phyloP scores from a whole-genome alignment of 23 tunicate genomes.

The Diplosoma virens region DNA sequence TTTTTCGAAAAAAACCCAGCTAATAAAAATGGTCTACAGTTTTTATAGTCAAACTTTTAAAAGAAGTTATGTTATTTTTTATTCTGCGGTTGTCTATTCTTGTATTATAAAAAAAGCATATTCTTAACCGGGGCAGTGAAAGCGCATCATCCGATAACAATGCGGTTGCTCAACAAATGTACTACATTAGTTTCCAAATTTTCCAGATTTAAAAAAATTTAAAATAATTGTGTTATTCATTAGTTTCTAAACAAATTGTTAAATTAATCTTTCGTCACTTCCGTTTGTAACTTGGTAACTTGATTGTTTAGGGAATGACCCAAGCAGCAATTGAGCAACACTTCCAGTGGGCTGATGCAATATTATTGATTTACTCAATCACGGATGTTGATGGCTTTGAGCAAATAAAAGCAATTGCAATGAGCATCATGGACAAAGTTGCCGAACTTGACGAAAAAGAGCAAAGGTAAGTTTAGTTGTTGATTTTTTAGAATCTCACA shows the following conservation, averaged over 20 bases:
- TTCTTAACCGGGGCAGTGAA: neutral
- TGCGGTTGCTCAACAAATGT: too few relatives aligned
- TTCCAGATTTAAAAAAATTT: too few relatives aligned
- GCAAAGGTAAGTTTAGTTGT: slow-evolving; percentile 18
- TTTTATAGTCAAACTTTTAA: neutral
- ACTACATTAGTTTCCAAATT: too few relatives aligned
- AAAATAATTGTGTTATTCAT: too few relatives aligned
- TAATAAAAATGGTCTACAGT: neutral
- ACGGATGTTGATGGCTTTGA: slow-evolving; percentile 70
- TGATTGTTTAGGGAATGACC: slow-evolving; percentile 70
- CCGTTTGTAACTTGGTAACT: too few relatives aligned
- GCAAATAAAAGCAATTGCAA: slow-evolving; percentile 48
- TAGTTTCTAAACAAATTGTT: too few relatives aligned
- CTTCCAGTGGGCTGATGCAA: slow-evolving; percentile 89
- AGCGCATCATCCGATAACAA: too few relatives aligned
- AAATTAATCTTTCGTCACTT: neutral
- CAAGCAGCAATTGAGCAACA: slow-evolving; percentile 62
- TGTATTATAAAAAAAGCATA: neutral
- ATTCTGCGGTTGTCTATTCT: too few relatives aligned
- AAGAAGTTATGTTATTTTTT: too few relatives aligned
- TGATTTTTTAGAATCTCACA: too few relatives aligned
- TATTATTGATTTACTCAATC: slow-evolving; percentile 82
- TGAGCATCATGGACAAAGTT: slow-evolving; percentile 40
- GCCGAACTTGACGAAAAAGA: slow-evolving; percentile 46
- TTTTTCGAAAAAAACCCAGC: too few relatives aligned